These are phyloP conservation scores for Minunthozetes semirufus DNA, from an alignment of 2,888 invertebrate genomes.

Conservation along the genomic window DNA sequence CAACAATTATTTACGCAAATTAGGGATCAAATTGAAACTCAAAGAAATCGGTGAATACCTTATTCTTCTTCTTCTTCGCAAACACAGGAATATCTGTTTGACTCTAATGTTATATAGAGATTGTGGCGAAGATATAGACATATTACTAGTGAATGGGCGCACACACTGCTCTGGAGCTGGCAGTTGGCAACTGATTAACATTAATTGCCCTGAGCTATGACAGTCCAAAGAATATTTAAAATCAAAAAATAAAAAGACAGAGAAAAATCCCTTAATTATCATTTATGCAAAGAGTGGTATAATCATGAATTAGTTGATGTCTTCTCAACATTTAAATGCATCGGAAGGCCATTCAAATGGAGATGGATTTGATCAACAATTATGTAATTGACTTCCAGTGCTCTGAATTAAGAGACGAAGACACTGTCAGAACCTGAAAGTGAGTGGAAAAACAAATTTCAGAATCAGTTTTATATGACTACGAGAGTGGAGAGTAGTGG, in stretches of 20 bases:
- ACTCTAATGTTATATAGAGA: neutral
- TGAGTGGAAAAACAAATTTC: neutral
- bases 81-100: too few relatives aligned
- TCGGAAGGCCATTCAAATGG: constrained; percentile 15
- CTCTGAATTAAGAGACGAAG: too few relatives aligned
- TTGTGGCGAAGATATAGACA: neutral
- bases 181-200: constrained; percentile 14
- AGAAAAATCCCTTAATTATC: constrained; percentile 19
- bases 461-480: neutral
- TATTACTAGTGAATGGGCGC: neutral
- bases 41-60: too few relatives aligned
- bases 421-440: too few relatives aligned
- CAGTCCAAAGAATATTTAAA: neutral
- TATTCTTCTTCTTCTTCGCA: too few relatives aligned
- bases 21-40: neutral
- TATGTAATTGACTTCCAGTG: neutral
- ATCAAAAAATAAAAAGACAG: neutral
- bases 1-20: neutral
- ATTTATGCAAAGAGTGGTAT: constrained; percentile 18
- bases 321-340: neutral
- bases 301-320: constrained; percentile 14
- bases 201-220: neutral
- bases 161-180: neutral
- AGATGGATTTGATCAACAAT: constrained; percentile 26
- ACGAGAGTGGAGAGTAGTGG: neutral